A percentile compares a stretch with the other conserved stretches of the same genome.
phyloP scores from a whole-genome alignment of 2,888 invertebrate species.

The Pachycephus smyrnensis region DNA sequence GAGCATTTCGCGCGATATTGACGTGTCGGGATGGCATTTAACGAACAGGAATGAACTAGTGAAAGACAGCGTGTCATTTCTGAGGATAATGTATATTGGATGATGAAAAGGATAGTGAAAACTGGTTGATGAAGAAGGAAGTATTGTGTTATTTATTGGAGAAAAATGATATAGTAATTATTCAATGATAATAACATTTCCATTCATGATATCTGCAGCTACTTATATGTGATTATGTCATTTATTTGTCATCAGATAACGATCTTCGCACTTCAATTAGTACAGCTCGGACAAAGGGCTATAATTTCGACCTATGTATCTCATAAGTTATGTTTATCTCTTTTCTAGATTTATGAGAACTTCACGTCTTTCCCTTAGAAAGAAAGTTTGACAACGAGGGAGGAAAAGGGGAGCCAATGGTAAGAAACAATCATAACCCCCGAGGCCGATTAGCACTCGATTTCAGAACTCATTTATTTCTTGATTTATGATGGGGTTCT shows the following conservation, averaged over 20 bases:
- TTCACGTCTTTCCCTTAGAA: neutral
- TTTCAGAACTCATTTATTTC: neutral
- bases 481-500: neutral
- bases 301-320: neutral
- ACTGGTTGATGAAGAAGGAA: neutral
- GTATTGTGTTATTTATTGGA: neutral
- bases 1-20: neutral
- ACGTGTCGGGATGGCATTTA: neutral
- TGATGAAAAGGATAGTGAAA: neutral
- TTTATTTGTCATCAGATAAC: neutral
- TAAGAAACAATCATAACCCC: neutral
- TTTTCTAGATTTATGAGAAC: neutral
- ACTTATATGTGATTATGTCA: neutral
- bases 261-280: too few species aligned
- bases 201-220: too few species aligned
- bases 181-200: neutral
- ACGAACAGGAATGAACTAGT: neutral
- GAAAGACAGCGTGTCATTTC: neutral
- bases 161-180: neutral
- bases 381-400: neutral
- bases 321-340: neutral
- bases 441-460: neutral
- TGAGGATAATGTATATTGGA: neutral
- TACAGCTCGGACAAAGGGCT: neutral
- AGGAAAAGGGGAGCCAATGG: neutral